Base-by-base conservation (phyloP, 2,797 vertebrate species). In the Intellagama lesueurii region DNA sequence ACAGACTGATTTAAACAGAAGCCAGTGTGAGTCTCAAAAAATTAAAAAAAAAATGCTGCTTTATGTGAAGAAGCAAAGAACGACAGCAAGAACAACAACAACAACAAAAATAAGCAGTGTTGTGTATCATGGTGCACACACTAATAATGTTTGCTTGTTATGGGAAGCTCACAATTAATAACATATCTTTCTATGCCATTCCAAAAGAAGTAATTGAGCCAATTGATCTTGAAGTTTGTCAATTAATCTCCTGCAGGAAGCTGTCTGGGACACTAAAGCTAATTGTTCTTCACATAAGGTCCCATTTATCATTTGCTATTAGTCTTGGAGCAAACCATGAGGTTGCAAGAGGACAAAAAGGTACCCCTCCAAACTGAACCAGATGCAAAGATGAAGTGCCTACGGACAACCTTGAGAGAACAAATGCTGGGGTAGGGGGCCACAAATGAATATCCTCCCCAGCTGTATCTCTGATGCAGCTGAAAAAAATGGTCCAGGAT, bases 251-350 rank as follows among this genome's bases (percentile, higher is more conserved):
- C 86, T 76, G 73, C 70, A 90, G 73, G 76, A 91, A 87, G 86
- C 17, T 78, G 68, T 72, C 66, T 88, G 76, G 86, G 90, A 92
- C 56, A 87, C 81, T 72, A 85, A 64, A 26, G 78, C 85, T 90
- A 86, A 82, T 75, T 93, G 88, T 91, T 93, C 22, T 26, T 91
- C 26, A 76, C 80, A 90, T 76, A 91, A 86, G 80, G 89, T 91
- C 81, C 64, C 52, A 78, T 90, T 85, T 92, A 70, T 88, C 88
- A 72, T 91, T 92, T 91, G 88, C 86, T 81, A 64, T 92, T 90
- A 40, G 82, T 92, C 86, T 92, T n/a, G 24, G 60, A 92, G 82
- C 16, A 81, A 5, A 70, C 22, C 40, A 86, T 68, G 73, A 89
- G 83, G 30, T 89, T 87, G 24, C 81, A 83, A 88, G 87, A 87